Evolutionary conservation across 1,140 invertebrate genomes (phyloP), one percentile per base, ranked within the genome.

Genomic region (Anastatus disparis): DNA sequence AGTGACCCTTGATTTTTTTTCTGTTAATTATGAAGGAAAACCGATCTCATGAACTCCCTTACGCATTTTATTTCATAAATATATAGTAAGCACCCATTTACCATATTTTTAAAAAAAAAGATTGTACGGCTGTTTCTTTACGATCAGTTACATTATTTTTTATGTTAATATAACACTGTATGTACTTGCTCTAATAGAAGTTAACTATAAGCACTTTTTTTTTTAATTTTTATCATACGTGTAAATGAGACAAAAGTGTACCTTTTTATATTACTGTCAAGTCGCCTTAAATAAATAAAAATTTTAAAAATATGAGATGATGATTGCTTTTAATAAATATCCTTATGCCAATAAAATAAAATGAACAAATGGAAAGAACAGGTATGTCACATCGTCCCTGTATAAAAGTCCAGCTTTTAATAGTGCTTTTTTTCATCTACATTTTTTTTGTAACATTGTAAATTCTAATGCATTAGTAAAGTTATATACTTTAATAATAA

Each of bases 191-290:
- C 71, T 76, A 72, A 78, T 79, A 79, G 42, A 48, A 69, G 15
- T 59, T 44, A 58, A 74, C 61, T 58, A 75, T 78, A 78, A 77
- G 75, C 73, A 78, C 74, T 76, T 78, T 81, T n/a, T n/a, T 81
- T 70, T 50, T 15, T 8, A n/a, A 81, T 79, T 80, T 77, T 78
- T 78, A 77, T 80, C 73, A 75, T 76, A 76, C 73, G 75, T 65
- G 71, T 77, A 77, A 76, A 79, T 75, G 77, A 76, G 52, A 77
- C 59, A 65, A 76, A 79, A 78, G 74, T 80, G 75, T 79, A 79
- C 75, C 75, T 79, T 77, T 80, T 77, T 78, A 79, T 79, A 77
- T 78, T 78, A 80, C 71, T 78, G 73, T 80, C 79, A 79, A 78
- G 77, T 77, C 78, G 79, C 76, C 77, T 79, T 79, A 80, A 69